Evolutionary conservation across 2,113 vertebrate species (phyloP), one percentile per base, ranked within the genome.

Genomic region (Xenopus tropicalis): DNA sequence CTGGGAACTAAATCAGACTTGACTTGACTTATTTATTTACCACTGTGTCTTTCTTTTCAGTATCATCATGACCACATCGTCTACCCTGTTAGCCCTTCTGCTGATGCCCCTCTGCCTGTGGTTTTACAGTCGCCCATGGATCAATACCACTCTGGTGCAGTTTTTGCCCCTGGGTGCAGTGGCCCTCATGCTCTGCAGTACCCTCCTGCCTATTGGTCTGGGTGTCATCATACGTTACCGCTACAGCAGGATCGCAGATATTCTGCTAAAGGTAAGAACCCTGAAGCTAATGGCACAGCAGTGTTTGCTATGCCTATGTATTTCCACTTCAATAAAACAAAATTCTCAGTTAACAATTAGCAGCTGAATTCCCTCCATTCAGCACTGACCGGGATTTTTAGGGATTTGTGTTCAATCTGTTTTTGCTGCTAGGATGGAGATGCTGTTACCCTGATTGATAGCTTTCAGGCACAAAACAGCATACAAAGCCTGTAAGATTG

Each of bases 61-160:
- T 80, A 94, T 99, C 81, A 91, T 99, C 87, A 99, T 99, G 97
- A 99, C 97, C 67, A 92, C 94, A n/a, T 97, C 96, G 0, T 98
- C 96, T 82, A 96, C 95, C 0, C 79, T 97, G 68, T 90, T 98
- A 79, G 96, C 96, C 29, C 92, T 99, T 16, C 84, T 96, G 64
- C 81, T 99, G 80, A 97, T 98, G 95, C 96, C 97, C 5, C 86
- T 98, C 74, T 99, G 96, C 78, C 89, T 98, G 79, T 99, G 97
- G 97, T 69, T 98, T 82, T 98, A 98, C 84, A 98, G 96, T 75
- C 93, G 94, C 0, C 92, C 93, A 1, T 98, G 97, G 97, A 97
- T 98, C 85, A 90, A 97, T 87, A 97, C 96, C 0, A 90, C 97
- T 0, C 83, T 98, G 78, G 97, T 98, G 75, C 88, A 89, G 79